A percentile compares a stretch with the other conserved stretches of the same genome.
Conservation (phyloP, 2,113 vertebrate species). For the Nanorana parkeri region DNA sequence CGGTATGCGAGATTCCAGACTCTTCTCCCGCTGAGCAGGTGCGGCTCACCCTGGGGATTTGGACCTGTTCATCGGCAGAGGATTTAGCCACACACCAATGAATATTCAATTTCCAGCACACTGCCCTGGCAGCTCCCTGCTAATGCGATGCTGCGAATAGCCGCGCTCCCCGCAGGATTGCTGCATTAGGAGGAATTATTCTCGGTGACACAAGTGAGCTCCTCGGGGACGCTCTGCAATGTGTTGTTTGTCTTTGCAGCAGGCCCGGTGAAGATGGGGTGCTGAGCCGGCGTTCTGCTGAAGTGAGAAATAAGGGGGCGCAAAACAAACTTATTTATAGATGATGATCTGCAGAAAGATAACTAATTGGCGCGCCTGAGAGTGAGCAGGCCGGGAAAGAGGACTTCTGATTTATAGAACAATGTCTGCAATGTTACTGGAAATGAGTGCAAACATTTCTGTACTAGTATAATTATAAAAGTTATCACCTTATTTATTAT, state of each 20-base stretch:
- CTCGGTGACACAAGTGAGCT: background rate
- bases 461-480: no score
- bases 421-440: no score
- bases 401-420: no score
- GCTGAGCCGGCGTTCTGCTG: no score
- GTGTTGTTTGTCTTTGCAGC: slow-evolving; percentile 15
- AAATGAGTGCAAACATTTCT: no score
- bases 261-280: background rate
- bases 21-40: background rate
- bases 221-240: background rate
- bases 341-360: no score
- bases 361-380: no score
- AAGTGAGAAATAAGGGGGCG: no score
- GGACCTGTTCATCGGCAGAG: background rate
- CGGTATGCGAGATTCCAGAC: background rate
- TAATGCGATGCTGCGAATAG: slow-evolving; percentile 16
- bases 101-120: slow-evolving; percentile 24
- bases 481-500: no score
- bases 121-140: background rate
- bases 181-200: slow-evolving; percentile 28
- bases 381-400: no score
- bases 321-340: no score
- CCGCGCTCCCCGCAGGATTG: slow-evolving; percentile 8
- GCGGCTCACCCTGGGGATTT: background rate
- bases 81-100: slow-evolving; percentile 18